Percentiles rank a stretch among this genome's conserved stretches.
Conservation (phyloP, 2,113 vertebrate genomes). For the Alces alces region DNA sequence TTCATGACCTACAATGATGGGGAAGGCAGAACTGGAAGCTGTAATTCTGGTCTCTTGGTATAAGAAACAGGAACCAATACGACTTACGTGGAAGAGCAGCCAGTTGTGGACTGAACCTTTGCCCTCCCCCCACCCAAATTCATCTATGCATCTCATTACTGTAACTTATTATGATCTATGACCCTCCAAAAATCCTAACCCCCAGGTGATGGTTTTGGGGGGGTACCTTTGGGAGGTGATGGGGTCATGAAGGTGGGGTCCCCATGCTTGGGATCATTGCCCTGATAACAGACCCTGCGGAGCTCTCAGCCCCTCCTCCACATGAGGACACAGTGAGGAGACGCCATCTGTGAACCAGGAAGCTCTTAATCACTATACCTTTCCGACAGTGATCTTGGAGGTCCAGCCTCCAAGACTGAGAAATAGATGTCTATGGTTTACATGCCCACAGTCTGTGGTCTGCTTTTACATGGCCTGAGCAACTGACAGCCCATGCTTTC, state of each 20-base stretch:
- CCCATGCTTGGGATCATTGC: background rate
- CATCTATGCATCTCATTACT: background rate
- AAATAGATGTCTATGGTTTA: background rate
- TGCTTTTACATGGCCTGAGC: background rate
- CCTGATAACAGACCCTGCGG: background rate
- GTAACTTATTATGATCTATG: background rate
- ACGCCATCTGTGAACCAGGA: background rate
- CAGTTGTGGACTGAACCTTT: background rate
- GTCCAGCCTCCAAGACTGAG: background rate
- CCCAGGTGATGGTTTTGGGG: background rate
- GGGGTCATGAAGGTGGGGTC: background rate
- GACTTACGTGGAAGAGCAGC: background rate
- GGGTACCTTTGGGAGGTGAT: background rate
- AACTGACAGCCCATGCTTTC: background rate
- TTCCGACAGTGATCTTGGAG: background rate
- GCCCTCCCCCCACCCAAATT: background rate
- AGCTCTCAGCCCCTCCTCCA: background rate
- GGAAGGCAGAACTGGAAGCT: background rate
- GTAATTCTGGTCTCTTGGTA: background rate
- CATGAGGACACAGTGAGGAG: background rate
- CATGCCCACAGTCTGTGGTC: background rate
- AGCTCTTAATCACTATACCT: background rate
- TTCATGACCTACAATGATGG: background rate
- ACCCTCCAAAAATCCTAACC: background rate
- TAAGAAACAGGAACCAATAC: background rate